Percentiles rank a stretch among this genome's conserved stretches.
Conservation (phyloP, 2,888 invertebrate genomes). For the Rhabditophanes sp. region DNA sequence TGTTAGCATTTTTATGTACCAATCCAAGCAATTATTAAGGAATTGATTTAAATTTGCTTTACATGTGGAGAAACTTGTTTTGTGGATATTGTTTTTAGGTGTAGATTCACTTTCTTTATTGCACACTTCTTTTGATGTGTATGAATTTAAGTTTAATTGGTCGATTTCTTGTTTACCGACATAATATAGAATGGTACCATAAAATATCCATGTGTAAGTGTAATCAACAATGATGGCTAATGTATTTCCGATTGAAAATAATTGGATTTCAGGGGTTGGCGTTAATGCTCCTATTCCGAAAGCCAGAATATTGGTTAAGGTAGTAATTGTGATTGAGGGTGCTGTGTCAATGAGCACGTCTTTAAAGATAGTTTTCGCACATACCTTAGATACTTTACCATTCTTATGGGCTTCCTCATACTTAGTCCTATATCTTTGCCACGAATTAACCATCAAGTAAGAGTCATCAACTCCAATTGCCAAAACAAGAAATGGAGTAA, state of each 20-base stretch:
- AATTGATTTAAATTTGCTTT: too few species aligned
- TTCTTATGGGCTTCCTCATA: neutral
- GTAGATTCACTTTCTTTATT: neutral
- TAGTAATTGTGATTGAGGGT: constrained; percentile 37
- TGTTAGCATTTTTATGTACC: constrained; percentile 23
- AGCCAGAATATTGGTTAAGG: constrained; percentile 33
- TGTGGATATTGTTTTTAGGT: neutral
- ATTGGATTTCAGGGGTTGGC: constrained; percentile 39
- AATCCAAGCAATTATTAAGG: too few species aligned
- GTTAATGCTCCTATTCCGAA: constrained; percentile 32
- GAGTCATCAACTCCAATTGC: constrained; percentile 42
- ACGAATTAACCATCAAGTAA: constrained; percentile 37
- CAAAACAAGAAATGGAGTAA: constrained; percentile 32
- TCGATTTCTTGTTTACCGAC: constrained; percentile 25
- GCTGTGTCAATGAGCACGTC: constrained; percentile 21
- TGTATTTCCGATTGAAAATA: constrained; percentile 40
- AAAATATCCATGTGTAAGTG: constrained; percentile 35
- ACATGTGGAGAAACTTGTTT: too few species aligned
- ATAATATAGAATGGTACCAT: constrained; percentile 33
- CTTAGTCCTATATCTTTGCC: constrained; percentile 27
- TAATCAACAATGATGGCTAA: constrained; percentile 31
- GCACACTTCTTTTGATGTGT: neutral
- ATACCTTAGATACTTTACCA: constrained; percentile 3
- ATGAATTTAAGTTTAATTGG: neutral
- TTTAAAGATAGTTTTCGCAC: constrained; percentile 10